Percentiles rank a stretch among this genome's conserved stretches.
Evolutionary conservation across 2,888 invertebrate genomes (phyloP).

Genomic region (Campoplex capitator): DNA sequence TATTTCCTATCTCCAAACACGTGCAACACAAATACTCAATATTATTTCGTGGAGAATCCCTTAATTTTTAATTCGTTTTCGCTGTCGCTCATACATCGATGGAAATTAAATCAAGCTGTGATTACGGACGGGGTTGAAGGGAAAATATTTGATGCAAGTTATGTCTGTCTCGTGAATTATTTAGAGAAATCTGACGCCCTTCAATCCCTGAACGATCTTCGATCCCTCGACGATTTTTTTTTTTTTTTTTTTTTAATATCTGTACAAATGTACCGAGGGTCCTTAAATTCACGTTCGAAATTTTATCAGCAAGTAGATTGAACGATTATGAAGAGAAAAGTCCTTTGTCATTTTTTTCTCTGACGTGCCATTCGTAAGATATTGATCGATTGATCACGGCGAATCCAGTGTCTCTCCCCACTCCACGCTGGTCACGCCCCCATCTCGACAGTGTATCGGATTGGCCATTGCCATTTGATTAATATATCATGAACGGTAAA

Average conservation of each 20-base stretch:
- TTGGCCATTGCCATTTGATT: neutral
- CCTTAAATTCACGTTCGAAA: neutral
- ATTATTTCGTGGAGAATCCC: neutral
- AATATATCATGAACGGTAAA: too few species aligned
- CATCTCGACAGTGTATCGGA: neutral
- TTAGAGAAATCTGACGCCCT: constrained; percentile 55
- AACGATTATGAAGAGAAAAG: neutral
- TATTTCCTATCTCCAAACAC: neutral
- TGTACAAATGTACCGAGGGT: neutral
- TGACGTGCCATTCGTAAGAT: neutral
- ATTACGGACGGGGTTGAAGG: neutral
- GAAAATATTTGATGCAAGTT: constrained; percentile 12
- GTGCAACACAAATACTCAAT: neutral
- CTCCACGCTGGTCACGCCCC: neutral
- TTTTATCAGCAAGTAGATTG: neutral
- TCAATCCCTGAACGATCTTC: constrained; percentile 53
- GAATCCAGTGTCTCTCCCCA: neutral
- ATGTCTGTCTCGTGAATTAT: constrained; percentile 51
- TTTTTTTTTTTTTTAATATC: neutral
- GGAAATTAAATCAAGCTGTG: constrained; percentile 47
- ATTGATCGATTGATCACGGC: neutral
- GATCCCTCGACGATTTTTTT: constrained; percentile 17
- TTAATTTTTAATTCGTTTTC: neutral
- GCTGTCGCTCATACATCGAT: constrained; percentile 4
- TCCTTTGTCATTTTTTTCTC: neutral